Evolutionary conservation across 2,113 vertebrate species (phyloP), one percentile per base, ranked within the genome.

Genomic region (Calcarius ornatus): DNA sequence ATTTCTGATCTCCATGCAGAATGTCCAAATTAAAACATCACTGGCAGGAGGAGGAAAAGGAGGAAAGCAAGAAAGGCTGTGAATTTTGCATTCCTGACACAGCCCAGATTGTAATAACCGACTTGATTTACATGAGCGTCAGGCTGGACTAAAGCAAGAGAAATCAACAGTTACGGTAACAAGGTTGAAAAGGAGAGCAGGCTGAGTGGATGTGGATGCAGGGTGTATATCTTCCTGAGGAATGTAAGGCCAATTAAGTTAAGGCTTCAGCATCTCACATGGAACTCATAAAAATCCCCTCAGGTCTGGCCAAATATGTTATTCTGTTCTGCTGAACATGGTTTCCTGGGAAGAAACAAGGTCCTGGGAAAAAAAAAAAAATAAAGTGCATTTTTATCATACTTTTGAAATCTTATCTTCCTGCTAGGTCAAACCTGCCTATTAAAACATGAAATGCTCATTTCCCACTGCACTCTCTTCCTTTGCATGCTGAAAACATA

Each of bases 281-380:
- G 94, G 50, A 92, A 94, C n/a, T 77, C 71, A 90, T 82, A 92
- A 88, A 90, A 92, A 80, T 53, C 12, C 14, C 50, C 59, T 94
- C 63, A 73, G 54, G 48, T 93, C 81, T 87, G 59, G n/a, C 45
- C 63, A 93, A 71, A 85, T 53, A 85, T 33, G 21, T 80, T 72
- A 82, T 50, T 61, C 28, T 77, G 37, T 72, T 92, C 92, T 69
- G 43, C 14, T 4, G 27, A 79, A 79, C 51, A 59, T 27, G 1
- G 1, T 85, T 96, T 94, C 70, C 78, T 82, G 66, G 43, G 78
- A 94, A 93, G 40, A 81, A 94, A 77, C 19, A 87, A 91, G 21
- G 15, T 66, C 37, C 38, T 75, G 35, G 3, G 0, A 0, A 0
- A 19, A 54, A 25, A 54, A 25, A 65, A 65, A n/a, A 60, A 50